phyloP scores from a whole-genome alignment of 2,888 invertebrate species.

The Agrotis segetum region DNA sequence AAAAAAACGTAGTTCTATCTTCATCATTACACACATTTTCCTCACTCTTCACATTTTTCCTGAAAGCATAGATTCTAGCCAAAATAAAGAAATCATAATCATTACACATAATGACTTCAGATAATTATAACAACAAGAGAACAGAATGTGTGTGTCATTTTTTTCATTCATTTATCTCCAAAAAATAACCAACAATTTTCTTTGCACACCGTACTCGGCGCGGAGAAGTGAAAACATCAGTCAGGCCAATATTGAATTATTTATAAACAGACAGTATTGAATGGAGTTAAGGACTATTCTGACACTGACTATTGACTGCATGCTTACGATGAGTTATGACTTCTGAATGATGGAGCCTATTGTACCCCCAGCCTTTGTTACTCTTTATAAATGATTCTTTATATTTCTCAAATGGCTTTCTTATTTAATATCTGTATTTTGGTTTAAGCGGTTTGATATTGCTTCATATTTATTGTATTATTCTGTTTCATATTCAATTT shows the following conservation, averaged over 20 bases:
- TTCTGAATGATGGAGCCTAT: constrained; percentile 86
- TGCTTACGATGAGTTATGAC: constrained; percentile 80
- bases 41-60: too few relatives aligned
- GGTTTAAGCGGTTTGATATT: constrained; percentile 31
- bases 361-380: constrained; percentile 77
- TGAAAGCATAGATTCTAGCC: too few relatives aligned
- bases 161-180: not conserved
- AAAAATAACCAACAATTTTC: constrained; percentile 36
- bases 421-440: constrained; percentile 58
- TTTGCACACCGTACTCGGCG: constrained; percentile 63
- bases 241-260: constrained; percentile 86
- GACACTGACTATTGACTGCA: constrained; percentile 88
- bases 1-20: too few relatives aligned
- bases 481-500: constrained; percentile 6
- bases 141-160: too few relatives aligned
- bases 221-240: constrained; percentile 72
- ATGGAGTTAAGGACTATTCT: constrained; percentile 82
- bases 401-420: constrained; percentile 69
- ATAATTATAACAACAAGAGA: not conserved
- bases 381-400: constrained; percentile 74
- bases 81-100: too few relatives aligned
- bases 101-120: not conserved
- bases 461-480: constrained; percentile 35
- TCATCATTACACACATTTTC: too few relatives aligned
- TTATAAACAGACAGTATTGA: constrained; percentile 84